These are phyloP conservation scores for Apotomis capreana DNA, from an alignment of 2,888 invertebrate genomes.

Conservation along the genomic window DNA sequence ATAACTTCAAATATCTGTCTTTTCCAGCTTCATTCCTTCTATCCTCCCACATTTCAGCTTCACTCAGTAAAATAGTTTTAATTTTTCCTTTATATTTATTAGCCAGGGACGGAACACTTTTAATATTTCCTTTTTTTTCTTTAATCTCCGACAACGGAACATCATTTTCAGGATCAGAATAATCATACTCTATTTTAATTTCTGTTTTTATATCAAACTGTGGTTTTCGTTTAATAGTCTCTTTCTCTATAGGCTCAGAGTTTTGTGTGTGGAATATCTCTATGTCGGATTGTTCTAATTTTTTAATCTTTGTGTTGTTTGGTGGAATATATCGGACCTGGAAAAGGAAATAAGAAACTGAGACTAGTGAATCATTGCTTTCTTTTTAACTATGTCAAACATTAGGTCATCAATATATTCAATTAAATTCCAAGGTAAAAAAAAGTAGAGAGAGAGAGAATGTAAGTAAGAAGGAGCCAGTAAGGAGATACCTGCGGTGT, in stretches of 20 bases:
- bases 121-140: conserved; percentile 17
- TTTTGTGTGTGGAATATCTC: conserved; percentile 17
- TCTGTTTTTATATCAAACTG: conserved; percentile 19
- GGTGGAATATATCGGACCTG: conserved; percentile 10
- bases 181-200: conserved; percentile 22
- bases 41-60: conserved; percentile 59
- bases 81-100: conserved; percentile 62
- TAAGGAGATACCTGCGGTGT: no score
- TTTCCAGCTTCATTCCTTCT: conserved; percentile 56
- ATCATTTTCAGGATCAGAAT: conserved; percentile 31
- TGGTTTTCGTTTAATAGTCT: background rate
- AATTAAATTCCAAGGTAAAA: no score
- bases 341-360: background rate
- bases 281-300: conserved; percentile 18
- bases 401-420: no score
- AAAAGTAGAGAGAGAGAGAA: background rate
- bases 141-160: conserved; percentile 34
- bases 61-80: conserved; percentile 52
- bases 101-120: conserved; percentile 35
- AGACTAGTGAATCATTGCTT: no score
- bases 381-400: no score
- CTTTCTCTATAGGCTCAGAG: conserved; percentile 15
- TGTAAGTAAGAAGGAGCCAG: no score
- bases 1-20: conserved; percentile 60
- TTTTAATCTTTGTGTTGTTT: conserved; percentile 23